Evolutionary conservation across 1,140 invertebrate genomes (phyloP).

Genomic region (Bradysia coprophila): DNA sequence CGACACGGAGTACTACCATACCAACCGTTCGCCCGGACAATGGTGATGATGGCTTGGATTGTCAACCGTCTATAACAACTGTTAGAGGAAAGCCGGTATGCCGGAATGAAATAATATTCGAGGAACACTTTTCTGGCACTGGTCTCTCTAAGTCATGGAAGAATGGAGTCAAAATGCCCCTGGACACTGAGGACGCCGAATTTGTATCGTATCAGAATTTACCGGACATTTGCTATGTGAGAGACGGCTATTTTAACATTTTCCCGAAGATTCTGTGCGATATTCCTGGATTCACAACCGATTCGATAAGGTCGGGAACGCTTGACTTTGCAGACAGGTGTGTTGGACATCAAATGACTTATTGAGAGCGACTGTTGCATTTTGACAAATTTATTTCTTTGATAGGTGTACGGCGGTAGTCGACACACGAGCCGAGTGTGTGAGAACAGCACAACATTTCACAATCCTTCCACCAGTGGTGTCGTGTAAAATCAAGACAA

Average conservation of each 20-base stretch:
- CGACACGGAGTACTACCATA: too few species aligned
- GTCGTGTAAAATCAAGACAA: constrained; percentile 46
- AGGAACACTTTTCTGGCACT: background rate
- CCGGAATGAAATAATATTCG: background rate
- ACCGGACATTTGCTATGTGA: background rate
- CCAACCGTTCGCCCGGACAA: too few species aligned
- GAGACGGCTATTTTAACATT: background rate
- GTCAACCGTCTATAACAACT: background rate
- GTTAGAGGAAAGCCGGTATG: background rate
- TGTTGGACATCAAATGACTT: too few species aligned
- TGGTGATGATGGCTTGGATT: too few species aligned
- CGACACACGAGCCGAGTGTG: background rate
- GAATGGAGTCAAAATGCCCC: background rate
- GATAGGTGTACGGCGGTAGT: background rate
- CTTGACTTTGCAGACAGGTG: background rate
- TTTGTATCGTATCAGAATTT: background rate
- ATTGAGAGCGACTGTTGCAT: too few species aligned
- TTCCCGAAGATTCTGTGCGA: background rate
- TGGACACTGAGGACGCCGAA: background rate
- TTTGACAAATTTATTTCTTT: too few species aligned
- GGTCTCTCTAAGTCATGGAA: background rate
- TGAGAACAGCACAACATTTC: constrained; percentile 7
- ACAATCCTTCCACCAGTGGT: constrained; percentile 43
- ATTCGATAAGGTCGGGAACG: background rate
- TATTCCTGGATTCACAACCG: background rate